Evolutionary conservation across 2,888 invertebrate genomes (phyloP), one percentile per base, ranked within the genome.

Genomic region (Synanthedon tipuliformis): DNA sequence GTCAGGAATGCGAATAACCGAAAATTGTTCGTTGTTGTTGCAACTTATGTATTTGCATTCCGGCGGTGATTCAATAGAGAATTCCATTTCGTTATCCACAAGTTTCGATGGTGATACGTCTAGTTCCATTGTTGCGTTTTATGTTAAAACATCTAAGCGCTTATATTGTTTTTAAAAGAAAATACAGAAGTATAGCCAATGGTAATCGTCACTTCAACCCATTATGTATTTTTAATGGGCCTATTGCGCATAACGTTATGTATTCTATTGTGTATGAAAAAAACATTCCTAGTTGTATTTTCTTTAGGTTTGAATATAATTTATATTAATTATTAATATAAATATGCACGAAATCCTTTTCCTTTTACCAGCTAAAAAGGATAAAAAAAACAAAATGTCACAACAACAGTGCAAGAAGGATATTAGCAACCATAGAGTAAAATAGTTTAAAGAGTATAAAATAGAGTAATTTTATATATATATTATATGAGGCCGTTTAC

Each of bases 171-270:
- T 48, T 59, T 66, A 62, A 69, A 72, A 70, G 68, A 68, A 71
- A 71, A 69, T 66, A 61, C 69, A 69, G 69, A 23, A 23, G 23
- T 23, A 69, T 69, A 72, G 79, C 83, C 82, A 83, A 81, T 77
- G 73, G 71, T 65, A 71, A 76, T 77, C 78, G 79, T 75, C 72
- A 68, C 71, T 78, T 86, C 86, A 86, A 87, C 86, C 86, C 86
- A 87, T 87, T 65, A 70, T 84, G 72, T 66, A 62, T 66, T 63
- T 62, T 60, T 68, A 61, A 34, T 34, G 34, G 34, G 34, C 34
- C 34, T 34, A 34, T 34, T 34, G 10, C 34, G 34, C 34, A 34
- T 34, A 34, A 34, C 7, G 34, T 8, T 10, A 34, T 34, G 10
- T 34, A 34, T 34, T 34, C 10, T 34, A 34, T 3, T 34, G 34